These are phyloP conservation scores for Meteorus sp. DNA, from an alignment of 1,140 invertebrate genomes.

Conservation along the genomic window DNA sequence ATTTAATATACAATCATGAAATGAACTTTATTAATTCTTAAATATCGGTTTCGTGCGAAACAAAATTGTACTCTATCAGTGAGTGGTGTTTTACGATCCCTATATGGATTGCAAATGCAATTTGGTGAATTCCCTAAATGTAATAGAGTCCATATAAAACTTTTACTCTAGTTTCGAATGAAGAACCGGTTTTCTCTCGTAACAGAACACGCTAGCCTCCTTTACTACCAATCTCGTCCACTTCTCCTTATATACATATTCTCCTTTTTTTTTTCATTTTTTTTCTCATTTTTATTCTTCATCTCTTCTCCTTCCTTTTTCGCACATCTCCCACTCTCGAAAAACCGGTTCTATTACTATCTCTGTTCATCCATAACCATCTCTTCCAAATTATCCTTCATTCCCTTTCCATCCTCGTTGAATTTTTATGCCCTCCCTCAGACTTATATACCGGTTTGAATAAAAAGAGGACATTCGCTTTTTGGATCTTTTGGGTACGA, in stretches of 20 bases:
- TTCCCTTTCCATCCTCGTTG: no score
- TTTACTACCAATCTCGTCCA: conserved; percentile 31
- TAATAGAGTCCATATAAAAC: conserved; percentile 41
- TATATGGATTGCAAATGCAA: conserved; percentile 25
- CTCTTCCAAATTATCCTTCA: background rate
- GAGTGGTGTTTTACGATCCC: no score
- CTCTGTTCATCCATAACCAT: background rate
- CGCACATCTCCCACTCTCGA: background rate
- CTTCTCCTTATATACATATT: conserved; percentile 22
- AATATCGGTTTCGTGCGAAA: background rate
- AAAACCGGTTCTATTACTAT: conserved; percentile 14
- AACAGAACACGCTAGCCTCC: conserved; percentile 38
- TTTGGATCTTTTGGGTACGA: background rate
- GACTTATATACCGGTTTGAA: conserved; percentile 5
- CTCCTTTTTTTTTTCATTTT: background rate
- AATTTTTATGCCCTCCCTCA: no score
- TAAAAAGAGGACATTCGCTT: background rate
- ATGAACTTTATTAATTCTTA: background rate
- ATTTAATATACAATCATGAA: no score
- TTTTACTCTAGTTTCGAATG: conserved; percentile 51
- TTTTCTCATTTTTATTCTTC: background rate
- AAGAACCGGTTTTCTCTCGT: conserved; percentile 45
- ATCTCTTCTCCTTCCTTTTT: conserved; percentile 14
- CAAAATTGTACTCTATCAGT: background rate
- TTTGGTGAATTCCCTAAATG: conserved; percentile 30